Percentiles rank a stretch among this genome's conserved stretches.
phyloP scores from a whole-genome alignment of 2,113 vertebrate genomes.

The Phylloscopus trochiloides region DNA sequence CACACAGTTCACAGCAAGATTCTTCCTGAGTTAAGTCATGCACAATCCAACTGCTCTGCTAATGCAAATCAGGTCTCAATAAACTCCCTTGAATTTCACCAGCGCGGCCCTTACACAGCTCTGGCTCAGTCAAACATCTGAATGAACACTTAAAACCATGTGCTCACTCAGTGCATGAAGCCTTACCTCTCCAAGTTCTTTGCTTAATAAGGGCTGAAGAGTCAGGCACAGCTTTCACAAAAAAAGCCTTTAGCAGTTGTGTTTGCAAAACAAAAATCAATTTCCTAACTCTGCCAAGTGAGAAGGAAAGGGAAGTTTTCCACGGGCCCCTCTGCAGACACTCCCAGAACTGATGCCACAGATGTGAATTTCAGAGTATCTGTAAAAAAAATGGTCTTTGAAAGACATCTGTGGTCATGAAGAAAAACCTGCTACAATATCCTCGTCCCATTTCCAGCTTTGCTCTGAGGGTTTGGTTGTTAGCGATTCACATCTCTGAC shows the following conservation, averaged over 20 bases:
- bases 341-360: neutral
- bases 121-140: neutral
- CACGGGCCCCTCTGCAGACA: neutral
- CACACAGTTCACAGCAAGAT: neutral
- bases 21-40: neutral
- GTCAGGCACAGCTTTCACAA: neutral
- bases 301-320: neutral
- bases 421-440: neutral
- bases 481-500: neutral
- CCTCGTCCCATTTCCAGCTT: neutral
- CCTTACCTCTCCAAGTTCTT: neutral
- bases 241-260: neutral
- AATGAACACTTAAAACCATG: neutral
- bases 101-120: neutral
- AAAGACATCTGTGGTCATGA: neutral
- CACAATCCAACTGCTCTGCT: neutral
- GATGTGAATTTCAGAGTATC: neutral
- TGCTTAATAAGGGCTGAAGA: neutral
- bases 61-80: neutral
- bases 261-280: neutral
- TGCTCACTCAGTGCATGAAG: neutral
- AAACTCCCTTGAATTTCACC: neutral
- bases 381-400: neutral
- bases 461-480: neutral
- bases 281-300: neutral